Conservation (phyloP, 2,888 invertebrate species). For the Holacanthella duospinosa region DNA sequence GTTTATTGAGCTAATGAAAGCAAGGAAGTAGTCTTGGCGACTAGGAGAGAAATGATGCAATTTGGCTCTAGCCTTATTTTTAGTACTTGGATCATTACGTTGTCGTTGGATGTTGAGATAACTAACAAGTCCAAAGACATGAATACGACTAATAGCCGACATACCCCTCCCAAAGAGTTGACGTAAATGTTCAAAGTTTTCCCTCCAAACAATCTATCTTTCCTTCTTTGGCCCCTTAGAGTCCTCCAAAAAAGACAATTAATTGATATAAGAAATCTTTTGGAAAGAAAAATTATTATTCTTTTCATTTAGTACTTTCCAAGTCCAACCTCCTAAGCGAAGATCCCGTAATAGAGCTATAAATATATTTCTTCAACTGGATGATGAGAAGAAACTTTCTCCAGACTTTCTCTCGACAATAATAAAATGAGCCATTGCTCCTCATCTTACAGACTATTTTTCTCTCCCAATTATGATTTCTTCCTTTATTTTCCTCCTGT, state of each 20-base stretch:
- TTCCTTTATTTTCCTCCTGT: not conserved
- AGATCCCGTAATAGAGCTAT: slow-evolving; percentile 1
- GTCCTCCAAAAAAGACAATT: not conserved
- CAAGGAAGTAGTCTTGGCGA: not conserved
- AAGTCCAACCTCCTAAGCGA: not conserved
- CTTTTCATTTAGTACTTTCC: not conserved
- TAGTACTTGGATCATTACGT: slow-evolving; percentile 2
- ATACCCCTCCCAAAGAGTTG: slow-evolving; percentile 5
- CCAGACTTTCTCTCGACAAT: not conserved
- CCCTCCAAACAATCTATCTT: not conserved
- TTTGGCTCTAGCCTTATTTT: not conserved
- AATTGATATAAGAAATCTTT: slow-evolving; percentile 6
- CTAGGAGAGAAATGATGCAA: not conserved
- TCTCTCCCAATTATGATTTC: not conserved
- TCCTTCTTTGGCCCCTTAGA: not conserved
- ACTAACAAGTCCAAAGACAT: not conserved
- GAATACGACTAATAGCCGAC: slow-evolving; percentile 1
- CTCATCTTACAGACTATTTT: too few species aligned
- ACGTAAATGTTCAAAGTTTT: slow-evolving; percentile 3
- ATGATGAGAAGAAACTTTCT: not conserved
- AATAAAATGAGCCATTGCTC: not conserved
- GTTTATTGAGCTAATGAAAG: slow-evolving; percentile 2
- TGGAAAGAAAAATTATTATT: slow-evolving; percentile 2
- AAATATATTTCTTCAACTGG: not conserved
- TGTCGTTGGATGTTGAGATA: not conserved